Evolutionary conservation across 2,797 vertebrate species (phyloP).

Genomic region (Scolopax bukidnonensis): DNA sequence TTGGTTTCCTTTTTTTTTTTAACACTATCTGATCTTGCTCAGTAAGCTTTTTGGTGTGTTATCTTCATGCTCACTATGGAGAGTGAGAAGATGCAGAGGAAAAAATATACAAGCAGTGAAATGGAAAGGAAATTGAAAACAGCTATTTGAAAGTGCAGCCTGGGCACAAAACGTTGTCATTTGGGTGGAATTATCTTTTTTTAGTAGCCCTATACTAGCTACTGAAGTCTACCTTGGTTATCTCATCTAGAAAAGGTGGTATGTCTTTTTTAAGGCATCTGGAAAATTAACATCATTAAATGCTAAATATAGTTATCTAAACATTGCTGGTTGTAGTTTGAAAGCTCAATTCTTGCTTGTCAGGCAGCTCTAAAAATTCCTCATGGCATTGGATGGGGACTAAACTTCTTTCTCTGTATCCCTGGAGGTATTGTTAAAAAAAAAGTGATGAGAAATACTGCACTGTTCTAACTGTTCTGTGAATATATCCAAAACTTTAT

Average conservation of each 20-base stretch:
- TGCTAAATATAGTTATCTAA: not conserved
- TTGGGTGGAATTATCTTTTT: not conserved
- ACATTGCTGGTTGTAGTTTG: not conserved
- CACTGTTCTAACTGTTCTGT: not conserved
- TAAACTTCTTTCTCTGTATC: not conserved
- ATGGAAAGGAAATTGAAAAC: not conserved
- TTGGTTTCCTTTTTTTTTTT: not conserved
- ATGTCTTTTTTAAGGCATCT: not conserved
- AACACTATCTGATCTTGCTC: not conserved
- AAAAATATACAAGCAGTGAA: not conserved
- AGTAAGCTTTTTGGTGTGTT: not conserved
- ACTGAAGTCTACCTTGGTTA: not conserved
- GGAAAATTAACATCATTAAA: not conserved
- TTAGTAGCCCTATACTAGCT: not conserved
- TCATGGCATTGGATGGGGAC: fast-evolving
- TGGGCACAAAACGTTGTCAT: not conserved
- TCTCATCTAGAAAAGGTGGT: not conserved
- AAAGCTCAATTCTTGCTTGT: not conserved
- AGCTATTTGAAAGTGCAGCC: not conserved
- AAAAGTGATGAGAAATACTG: not conserved
- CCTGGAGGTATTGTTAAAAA: not conserved
- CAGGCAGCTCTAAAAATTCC: not conserved
- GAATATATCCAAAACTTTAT: not conserved
- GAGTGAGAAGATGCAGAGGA: not conserved
- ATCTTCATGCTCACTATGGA: not conserved